These are phyloP conservation scores for Scaptomyza parva DNA, from an alignment of 2,888 invertebrate genomes.

Conservation along the genomic window DNA sequence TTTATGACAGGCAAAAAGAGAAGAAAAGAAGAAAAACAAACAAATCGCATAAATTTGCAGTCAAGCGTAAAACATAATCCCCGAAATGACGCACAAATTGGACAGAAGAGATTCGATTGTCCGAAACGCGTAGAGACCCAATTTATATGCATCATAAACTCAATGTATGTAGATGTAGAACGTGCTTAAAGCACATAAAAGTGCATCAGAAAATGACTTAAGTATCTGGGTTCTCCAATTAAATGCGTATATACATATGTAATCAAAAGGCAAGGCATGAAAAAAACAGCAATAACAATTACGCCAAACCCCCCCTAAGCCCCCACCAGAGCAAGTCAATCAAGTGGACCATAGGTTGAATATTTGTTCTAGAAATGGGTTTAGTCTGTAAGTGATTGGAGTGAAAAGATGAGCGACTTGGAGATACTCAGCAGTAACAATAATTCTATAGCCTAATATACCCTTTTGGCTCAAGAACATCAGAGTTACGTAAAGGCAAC, in stretches of 20 bases:
- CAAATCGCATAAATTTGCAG: constrained; percentile 23
- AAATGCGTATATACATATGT: constrained; percentile 18
- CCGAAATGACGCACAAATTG: constrained; percentile 37
- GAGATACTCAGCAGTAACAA: constrained; percentile 3
- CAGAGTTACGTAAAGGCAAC: neutral
- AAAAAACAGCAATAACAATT: constrained; percentile 1
- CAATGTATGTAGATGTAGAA: constrained; percentile 30
- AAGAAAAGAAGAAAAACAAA: constrained; percentile 10
- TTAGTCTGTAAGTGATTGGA: neutral
- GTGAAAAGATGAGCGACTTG: neutral
- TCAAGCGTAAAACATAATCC: constrained; percentile 20
- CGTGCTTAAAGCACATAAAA: constrained; percentile 54
- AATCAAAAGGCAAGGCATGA: constrained; percentile 31
- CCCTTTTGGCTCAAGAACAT: neutral
- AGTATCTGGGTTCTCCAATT: constrained; percentile 26
- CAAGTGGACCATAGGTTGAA: constrained; percentile 18
- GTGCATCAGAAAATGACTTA: constrained; percentile 17
- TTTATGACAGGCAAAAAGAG: constrained; percentile 10
- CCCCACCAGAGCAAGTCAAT: constrained; percentile 13
- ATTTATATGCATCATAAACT: constrained; percentile 46
- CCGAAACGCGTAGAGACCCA: constrained; percentile 24
- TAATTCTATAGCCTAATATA: neutral
- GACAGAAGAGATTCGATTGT: constrained; percentile 50
- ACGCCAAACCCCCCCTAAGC: too few species aligned
- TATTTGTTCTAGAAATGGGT: constrained; percentile 16